Percentiles rank a stretch among this genome's conserved stretches.
These are phyloP conservation scores for Lerista edwardsae DNA, from an alignment of 2,797 vertebrate genomes.

Conservation along the genomic window DNA sequence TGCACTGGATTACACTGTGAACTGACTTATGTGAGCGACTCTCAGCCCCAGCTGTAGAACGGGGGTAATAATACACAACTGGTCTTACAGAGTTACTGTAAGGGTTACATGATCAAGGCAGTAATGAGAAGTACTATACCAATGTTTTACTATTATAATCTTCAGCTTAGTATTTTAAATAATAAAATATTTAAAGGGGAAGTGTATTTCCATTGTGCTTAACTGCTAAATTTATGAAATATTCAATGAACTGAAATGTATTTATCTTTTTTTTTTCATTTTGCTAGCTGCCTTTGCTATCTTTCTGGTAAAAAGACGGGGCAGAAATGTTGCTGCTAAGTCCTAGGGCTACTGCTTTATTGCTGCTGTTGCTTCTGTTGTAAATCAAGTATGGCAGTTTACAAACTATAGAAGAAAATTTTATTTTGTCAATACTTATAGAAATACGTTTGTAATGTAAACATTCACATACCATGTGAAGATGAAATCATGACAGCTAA, in stretches of 20 bases:
- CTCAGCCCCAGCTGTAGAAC: too few species aligned
- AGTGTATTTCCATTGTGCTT: neutral
- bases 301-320: neutral
- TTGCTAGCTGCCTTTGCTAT: neutral
- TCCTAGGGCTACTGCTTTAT: too few species aligned
- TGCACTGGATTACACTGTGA: too few species aligned
- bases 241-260: too few species aligned
- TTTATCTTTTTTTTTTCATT: neutral
- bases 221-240: neutral
- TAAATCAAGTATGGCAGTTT: neutral
- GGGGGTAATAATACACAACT: too few species aligned
- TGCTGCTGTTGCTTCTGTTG: too few species aligned
- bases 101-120: too few species aligned
- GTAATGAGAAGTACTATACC: too few species aligned
- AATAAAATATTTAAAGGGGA: neutral
- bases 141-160: too few species aligned
- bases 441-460: neutral
- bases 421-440: neutral
- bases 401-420: neutral
- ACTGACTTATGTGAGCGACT: too few species aligned
- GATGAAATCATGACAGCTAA: conserved; percentile 39
- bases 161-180: neutral
- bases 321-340: neutral
- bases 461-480: conserved; percentile 23
- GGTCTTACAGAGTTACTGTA: too few species aligned